Evolutionary conservation across 2,888 invertebrate species (phyloP).

Genomic region (Nemotelus pantherinus): DNA sequence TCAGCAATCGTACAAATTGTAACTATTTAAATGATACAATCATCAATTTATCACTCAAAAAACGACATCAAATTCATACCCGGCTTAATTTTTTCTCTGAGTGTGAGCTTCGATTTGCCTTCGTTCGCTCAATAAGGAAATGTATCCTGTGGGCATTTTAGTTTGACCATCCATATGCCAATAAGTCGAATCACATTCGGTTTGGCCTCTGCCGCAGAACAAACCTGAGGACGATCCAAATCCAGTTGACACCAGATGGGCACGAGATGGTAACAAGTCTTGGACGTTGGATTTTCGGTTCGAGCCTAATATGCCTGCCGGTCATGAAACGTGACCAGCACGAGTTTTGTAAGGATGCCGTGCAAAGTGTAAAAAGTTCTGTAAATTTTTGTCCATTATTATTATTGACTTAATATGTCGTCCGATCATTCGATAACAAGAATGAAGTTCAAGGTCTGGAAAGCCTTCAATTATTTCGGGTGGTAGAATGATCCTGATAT

Average conservation of each 20-base stretch:
- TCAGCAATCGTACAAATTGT: too few species aligned
- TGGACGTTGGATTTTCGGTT: conserved; percentile 4
- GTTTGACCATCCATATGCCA: too few species aligned
- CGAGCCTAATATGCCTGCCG: background rate
- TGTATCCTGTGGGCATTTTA: too few species aligned
- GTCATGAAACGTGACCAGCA: conserved; percentile 42
- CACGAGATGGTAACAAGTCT: conserved; percentile 1
- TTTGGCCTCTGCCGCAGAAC: too few species aligned
- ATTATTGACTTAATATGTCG: conserved; percentile 23
- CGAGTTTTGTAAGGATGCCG: conserved; percentile 44
- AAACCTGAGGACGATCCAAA: background rate
- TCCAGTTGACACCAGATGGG: conserved; percentile 34
- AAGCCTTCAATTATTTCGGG: conserved; percentile 1
- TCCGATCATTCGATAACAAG: conserved; percentile 35
- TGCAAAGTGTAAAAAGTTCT: conserved; percentile 26
- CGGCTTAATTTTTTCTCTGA: too few species aligned
- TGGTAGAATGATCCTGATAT: too few species aligned
- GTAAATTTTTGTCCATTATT: background rate
- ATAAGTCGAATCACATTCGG: too few species aligned
- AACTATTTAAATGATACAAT: too few species aligned
- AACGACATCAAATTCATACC: too few species aligned
- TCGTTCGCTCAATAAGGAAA: too few species aligned
- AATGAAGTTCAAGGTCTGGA: conserved; percentile 11
- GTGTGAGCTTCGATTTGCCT: too few species aligned
- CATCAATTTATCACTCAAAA: too few species aligned